Percentiles rank a stretch among this genome's conserved stretches.
Evolutionary conservation across 2,888 invertebrate species (phyloP).

Genomic region (Teleogryllus oceanicus): DNA sequence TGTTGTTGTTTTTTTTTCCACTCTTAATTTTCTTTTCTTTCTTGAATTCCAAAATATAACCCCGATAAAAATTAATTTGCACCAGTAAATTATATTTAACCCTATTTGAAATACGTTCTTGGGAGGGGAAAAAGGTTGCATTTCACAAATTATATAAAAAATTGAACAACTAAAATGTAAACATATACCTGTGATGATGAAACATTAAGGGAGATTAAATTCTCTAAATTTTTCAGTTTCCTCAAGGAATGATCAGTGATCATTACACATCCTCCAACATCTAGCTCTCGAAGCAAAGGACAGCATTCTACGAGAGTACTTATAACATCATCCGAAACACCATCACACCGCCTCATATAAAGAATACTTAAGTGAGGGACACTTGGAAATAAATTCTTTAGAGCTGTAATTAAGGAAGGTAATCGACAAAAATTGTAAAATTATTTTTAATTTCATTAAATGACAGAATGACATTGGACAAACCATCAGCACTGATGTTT

Average conservation of each 20-base stretch:
- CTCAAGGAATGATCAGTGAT: constrained; percentile 44
- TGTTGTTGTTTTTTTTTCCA: too few relatives aligned
- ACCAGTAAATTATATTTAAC: too few relatives aligned
- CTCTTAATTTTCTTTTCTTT: too few relatives aligned
- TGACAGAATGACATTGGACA: neutral
- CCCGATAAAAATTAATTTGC: too few relatives aligned
- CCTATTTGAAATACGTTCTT: neutral
- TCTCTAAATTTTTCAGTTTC: constrained; percentile 41
- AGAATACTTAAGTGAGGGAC: constrained; percentile 42
- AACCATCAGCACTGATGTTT: constrained; percentile 25
- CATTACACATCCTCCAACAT: constrained; percentile 41
- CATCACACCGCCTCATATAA: constrained; percentile 42
- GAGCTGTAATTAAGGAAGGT: constrained; percentile 41
- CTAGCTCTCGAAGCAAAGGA: constrained; percentile 29
- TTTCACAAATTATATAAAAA: too few relatives aligned
- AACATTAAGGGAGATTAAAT: constrained; percentile 44
- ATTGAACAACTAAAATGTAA: neutral
- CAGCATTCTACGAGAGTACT: constrained; percentile 31
- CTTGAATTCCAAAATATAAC: too few relatives aligned
- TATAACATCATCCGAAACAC: constrained; percentile 34
- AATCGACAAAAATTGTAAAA: constrained; percentile 1
- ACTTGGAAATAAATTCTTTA: constrained; percentile 42
- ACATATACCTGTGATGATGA: constrained; percentile 46
- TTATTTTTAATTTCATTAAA: neutral
- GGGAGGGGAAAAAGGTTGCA: neutral